A percentile compares a stretch with the other conserved stretches of the same genome.
phyloP scores from a whole-genome alignment of 2,797 vertebrate species.

The Amniataba percoides region DNA sequence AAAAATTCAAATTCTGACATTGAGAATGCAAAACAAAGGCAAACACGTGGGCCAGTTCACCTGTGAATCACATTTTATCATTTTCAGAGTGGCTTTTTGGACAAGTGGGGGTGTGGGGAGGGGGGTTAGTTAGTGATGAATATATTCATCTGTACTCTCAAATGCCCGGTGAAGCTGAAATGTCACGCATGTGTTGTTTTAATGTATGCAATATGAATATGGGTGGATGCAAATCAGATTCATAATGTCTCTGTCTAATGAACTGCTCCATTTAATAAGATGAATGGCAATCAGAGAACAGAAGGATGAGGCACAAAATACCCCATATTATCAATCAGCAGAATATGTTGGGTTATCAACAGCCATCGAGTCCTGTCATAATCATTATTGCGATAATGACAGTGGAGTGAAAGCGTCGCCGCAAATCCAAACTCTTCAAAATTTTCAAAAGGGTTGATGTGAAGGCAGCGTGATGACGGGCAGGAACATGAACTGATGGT shows the following conservation, averaged over 20 bases:
- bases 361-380: constrained; percentile 64
- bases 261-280: constrained; percentile 78
- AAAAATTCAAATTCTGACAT: constrained; percentile 57
- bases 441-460: constrained; percentile 51
- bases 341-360: constrained; percentile 67
- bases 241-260: constrained; percentile 77
- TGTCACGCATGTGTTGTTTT: constrained; percentile 76
- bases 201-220: constrained; percentile 82
- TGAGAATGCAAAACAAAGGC: constrained; percentile 66
- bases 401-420: constrained; percentile 55
- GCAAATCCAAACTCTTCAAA: constrained; percentile 66
- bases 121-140: constrained; percentile 58
- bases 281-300: constrained; percentile 77
- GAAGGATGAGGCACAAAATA: constrained; percentile 51
- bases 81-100: constrained; percentile 59
- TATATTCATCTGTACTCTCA: constrained; percentile 73
- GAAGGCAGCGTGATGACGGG: constrained; percentile 40
- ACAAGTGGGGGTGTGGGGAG: constrained; percentile 5
- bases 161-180: constrained; percentile 69
- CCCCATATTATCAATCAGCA: constrained; percentile 65
- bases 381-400: constrained; percentile 68
- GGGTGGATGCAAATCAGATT: constrained; percentile 80
- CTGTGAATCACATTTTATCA: constrained; percentile 64
- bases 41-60: constrained; percentile 58
- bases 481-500: constrained; percentile 37